These are phyloP conservation scores for Nebria brevicollis DNA, from an alignment of 2,888 invertebrate species.

Conservation along the genomic window DNA sequence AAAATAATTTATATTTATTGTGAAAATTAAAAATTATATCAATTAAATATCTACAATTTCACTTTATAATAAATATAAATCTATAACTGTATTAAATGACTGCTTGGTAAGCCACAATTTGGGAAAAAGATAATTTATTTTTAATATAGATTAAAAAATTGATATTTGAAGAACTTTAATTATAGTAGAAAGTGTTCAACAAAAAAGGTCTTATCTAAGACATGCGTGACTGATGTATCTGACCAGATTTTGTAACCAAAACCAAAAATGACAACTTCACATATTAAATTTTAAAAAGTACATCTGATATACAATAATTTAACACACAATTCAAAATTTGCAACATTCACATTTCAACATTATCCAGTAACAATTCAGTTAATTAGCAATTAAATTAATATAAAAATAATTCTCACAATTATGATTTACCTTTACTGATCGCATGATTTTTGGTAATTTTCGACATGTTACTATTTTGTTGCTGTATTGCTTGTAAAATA, in stretches of 20 bases:
- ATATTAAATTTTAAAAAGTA: neutral
- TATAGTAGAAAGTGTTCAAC: conserved; percentile 5
- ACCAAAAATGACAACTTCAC: too few species aligned
- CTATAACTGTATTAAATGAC: too few species aligned
- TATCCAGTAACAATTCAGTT: neutral
- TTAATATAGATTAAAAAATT: neutral
- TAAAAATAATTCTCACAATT: conserved; percentile 17
- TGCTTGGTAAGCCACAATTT: too few species aligned
- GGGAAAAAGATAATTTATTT: neutral
- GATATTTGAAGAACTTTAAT: neutral
- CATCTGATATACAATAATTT: neutral
- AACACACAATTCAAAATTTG: neutral
- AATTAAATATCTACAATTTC: too few species aligned
- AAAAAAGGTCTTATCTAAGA: too few species aligned
- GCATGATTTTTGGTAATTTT: conserved; percentile 26
- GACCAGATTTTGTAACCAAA: neutral
- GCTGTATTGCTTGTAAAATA: neutral
- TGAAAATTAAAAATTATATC: too few species aligned
- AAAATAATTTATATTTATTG: too few species aligned
- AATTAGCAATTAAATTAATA: conserved; percentile 3
- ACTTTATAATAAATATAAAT: too few species aligned
- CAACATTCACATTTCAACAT: neutral
- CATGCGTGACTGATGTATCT: neutral
- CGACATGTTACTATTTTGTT: neutral
- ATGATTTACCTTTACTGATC: conserved; percentile 33